Conservation (phyloP, 2,113 vertebrate genomes). For the Pelecanoides urinatrix region DNA sequence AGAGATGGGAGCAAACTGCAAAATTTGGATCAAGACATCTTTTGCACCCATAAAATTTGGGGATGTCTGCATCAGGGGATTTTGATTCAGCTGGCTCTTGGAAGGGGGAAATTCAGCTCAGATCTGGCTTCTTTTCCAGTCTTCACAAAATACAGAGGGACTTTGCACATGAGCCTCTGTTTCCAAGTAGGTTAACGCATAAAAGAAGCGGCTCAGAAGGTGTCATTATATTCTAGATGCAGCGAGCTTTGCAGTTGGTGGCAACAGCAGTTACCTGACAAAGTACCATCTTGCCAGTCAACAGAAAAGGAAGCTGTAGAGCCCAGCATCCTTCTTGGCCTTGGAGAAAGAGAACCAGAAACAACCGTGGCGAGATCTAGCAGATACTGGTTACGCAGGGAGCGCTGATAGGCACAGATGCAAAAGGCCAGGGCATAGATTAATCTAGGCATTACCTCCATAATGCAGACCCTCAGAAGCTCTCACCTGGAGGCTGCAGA, state of each 20-base stretch:
- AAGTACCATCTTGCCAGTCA: constrained; percentile 58
- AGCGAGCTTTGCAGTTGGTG: constrained; percentile 54
- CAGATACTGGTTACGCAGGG: neutral
- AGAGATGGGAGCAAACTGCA: constrained; percentile 59
- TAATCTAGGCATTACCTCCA: neutral
- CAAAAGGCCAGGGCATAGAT: neutral
- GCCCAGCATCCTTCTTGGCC: neutral
- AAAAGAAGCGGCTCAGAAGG: constrained; percentile 43
- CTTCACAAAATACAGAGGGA: constrained; percentile 52
- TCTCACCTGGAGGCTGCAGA: neutral
- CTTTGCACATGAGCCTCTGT: constrained; percentile 63
- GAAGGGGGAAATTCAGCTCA: constrained; percentile 47
- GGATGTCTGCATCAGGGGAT: constrained; percentile 58
- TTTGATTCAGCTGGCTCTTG: constrained; percentile 62
- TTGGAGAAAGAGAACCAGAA: neutral
- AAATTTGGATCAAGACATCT: constrained; percentile 61
- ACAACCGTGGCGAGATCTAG: neutral
- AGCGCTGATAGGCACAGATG: neutral
- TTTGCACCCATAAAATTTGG: constrained; percentile 66
- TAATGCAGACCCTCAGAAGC: neutral
- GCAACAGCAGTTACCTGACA: constrained; percentile 63
- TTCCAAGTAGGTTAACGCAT: constrained; percentile 67
- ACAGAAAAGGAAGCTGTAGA: constrained; percentile 50
- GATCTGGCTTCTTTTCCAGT: constrained; percentile 52
- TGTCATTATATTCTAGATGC: constrained; percentile 44